A percentile compares a stretch with the other conserved stretches of the same genome.
Conservation (phyloP, 2,888 invertebrate species). For the Troides oblongomaculatus region DNA sequence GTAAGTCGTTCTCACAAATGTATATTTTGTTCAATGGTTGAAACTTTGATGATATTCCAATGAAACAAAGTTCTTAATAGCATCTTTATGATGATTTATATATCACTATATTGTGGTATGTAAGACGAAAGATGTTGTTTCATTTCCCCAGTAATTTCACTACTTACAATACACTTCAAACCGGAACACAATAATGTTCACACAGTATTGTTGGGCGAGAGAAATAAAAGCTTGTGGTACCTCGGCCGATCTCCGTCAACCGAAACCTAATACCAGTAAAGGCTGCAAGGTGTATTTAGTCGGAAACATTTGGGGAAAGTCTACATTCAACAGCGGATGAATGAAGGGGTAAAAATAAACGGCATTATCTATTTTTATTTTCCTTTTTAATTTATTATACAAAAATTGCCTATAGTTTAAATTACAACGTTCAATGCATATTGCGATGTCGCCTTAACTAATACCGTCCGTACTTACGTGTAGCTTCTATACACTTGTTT, state of each 20-base stretch:
- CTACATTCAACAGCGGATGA: background rate
- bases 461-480: conserved; percentile 44
- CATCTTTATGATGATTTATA: too few relatives aligned
- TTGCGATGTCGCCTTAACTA: conserved; percentile 59
- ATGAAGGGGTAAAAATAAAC: conserved; percentile 50
- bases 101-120: too few relatives aligned
- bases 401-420: conserved; percentile 66
- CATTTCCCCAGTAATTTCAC: too few relatives aligned
- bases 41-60: too few relatives aligned
- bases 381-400: conserved; percentile 68
- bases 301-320: background rate
- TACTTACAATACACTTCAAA: too few relatives aligned
- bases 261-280: too few relatives aligned
- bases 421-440: conserved; percentile 57
- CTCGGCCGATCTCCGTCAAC: too few relatives aligned
- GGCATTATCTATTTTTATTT: conserved; percentile 74
- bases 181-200: too few relatives aligned
- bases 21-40: conserved; percentile 14
- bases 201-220: too few relatives aligned
- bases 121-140: too few relatives aligned
- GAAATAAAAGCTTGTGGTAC: too few relatives aligned
- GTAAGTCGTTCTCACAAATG: conserved; percentile 28
- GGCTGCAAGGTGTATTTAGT: background rate
- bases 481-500: conserved; percentile 67
- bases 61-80: too few relatives aligned